Evolutionary conservation across 1,140 invertebrate species (phyloP).

Genomic region (Goniozus legneri): DNA sequence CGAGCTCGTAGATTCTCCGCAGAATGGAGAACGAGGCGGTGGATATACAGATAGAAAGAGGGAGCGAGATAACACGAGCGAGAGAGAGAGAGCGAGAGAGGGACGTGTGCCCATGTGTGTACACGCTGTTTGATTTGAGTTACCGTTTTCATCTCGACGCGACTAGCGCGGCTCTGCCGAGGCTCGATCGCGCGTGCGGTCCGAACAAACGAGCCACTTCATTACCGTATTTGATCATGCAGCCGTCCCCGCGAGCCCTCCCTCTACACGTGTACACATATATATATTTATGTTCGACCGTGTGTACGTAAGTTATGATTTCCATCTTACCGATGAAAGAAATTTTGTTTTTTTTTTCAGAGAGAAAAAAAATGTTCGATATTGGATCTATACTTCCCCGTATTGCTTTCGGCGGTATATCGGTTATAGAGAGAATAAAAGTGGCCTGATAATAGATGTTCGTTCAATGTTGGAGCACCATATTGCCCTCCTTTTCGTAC

Average conservation of each 20-base stretch:
- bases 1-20: too few species aligned
- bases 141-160: constrained; percentile 4
- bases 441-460: neutral
- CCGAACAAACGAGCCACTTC: constrained; percentile 28
- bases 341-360: neutral
- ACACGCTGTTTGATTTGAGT: constrained; percentile 10
- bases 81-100: too few species aligned
- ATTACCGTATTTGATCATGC: constrained; percentile 31
- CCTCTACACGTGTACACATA: neutral
- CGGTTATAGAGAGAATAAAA: neutral
- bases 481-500: neutral
- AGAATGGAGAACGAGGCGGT: too few species aligned
- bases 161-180: too few species aligned
- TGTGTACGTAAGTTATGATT: neutral
- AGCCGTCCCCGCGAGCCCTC: neutral
- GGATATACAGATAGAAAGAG: too few species aligned
- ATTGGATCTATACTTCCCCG: neutral
- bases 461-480: neutral
- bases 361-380: neutral
- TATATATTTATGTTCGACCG: neutral
- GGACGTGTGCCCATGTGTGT: too few species aligned
- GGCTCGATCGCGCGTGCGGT: too few species aligned
- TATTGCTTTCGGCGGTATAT: neutral
- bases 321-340: neutral
- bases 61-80: too few species aligned